These are phyloP conservation scores for Drosophila albomicans DNA, from an alignment of 1,140 invertebrate species.

Conservation along the genomic window DNA sequence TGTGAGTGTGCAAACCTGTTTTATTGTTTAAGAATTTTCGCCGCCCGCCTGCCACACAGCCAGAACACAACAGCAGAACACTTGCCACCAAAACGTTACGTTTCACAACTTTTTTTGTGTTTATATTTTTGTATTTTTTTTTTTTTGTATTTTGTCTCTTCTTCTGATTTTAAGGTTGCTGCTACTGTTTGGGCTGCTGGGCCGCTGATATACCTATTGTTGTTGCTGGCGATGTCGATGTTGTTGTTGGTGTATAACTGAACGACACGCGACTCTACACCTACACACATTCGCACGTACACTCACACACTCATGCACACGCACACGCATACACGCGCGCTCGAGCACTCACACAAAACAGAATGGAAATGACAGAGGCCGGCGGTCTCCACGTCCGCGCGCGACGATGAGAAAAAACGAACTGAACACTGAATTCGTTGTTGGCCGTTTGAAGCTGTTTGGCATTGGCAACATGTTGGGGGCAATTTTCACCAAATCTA, in stretches of 20 bases:
- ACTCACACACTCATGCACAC: background rate
- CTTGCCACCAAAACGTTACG: constrained; percentile 54
- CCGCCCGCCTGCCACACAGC: constrained; percentile 44
- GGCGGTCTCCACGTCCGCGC: constrained; percentile 43
- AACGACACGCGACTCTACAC: constrained; percentile 53
- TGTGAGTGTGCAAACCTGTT: constrained; percentile 45
- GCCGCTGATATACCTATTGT: constrained; percentile 28
- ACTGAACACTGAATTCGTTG: constrained; percentile 37
- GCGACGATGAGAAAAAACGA: constrained; percentile 50
- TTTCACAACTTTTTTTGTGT: constrained; percentile 39
- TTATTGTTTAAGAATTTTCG: constrained; percentile 53
- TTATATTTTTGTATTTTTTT: constrained; percentile 25
- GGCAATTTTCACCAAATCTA: constrained; percentile 27
- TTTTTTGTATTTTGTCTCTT: constrained; percentile 26
- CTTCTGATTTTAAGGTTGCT: constrained; percentile 38
- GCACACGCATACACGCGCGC: constrained; percentile 20
- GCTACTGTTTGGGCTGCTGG: constrained; percentile 46
- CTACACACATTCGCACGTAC: constrained; percentile 36
- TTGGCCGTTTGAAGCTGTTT: constrained; percentile 38
- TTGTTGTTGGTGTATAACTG: constrained; percentile 28
- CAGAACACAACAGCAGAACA: constrained; percentile 33
- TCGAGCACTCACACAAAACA: constrained; percentile 32
- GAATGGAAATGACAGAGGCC: constrained; percentile 45
- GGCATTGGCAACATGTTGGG: constrained; percentile 50
- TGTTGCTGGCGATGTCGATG: constrained; percentile 16